Base-by-base conservation (phyloP, 1,140 invertebrate genomes). In the Chironomus tepperi region DNA sequence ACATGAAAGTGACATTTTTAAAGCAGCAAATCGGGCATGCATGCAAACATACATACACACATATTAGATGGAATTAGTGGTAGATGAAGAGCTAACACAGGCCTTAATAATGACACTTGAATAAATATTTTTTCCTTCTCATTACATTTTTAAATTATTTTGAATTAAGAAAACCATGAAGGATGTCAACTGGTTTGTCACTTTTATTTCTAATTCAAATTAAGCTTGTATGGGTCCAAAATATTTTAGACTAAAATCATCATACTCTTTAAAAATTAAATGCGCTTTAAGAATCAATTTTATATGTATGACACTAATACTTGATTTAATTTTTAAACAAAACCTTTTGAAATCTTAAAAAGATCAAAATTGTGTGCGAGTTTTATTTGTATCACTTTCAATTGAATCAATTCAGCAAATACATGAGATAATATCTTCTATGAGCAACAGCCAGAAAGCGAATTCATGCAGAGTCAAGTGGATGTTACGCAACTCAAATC, bases 1-100 rank as follows among this genome's bases (percentile, higher is more conserved):
- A 70, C 65, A 70, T 70, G 65, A 70, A 70, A 70, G 65, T 70
- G 65, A 70, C 65, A 70, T 21, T 19, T 70, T 21, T 70, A 70
- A 70, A 70, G 65, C 19, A 70, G 18, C n/a, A 57, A 57, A 57
- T 57, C 47, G 47, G n/a, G 47, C 47, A 57, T 57, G 47, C 47
- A 57, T 57, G 47, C 47, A 57, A 34, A 34, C 24, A 34, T 34
- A 34, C 24, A 34, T 34, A 34, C 24, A 34, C 24, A 34, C 5
- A 34, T 5, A 34, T 34, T 34, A 3, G 3, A 57, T 57, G 5
- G 6, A 70, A 19, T 70, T 70, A 70, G 16, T 18, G 16, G 65
- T 1, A 57, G 9, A 19, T 70, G 65, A 70, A 70, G 65, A 70
- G 65, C 65, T 18, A 70, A 19, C 65, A 21, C 65, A 21, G 65